These are phyloP conservation scores for Philereme vetulata DNA, from an alignment of 2,888 invertebrate genomes.

Conservation along the genomic window DNA sequence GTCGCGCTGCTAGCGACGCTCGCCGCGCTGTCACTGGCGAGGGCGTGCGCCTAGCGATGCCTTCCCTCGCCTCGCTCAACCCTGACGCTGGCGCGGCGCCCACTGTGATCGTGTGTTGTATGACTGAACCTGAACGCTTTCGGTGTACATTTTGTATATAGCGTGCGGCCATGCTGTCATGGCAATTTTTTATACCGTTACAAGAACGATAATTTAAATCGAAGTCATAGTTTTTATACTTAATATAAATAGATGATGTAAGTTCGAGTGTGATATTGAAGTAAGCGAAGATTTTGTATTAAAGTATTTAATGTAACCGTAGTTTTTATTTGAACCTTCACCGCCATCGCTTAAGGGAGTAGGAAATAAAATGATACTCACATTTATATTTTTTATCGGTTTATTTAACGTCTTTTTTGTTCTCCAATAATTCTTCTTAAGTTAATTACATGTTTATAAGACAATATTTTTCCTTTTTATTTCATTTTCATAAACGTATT, in stretches of 20 bases:
- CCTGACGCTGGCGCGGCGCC: conserved; percentile 49
- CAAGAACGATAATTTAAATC: conserved; percentile 79
- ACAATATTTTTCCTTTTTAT: conserved; percentile 83
- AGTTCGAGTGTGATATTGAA: conserved; percentile 83
- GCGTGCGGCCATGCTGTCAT: conserved; percentile 73
- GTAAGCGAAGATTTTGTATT: conserved; percentile 79
- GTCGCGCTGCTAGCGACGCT: conserved; percentile 35
- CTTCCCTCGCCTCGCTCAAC: neutral
- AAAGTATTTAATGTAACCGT: conserved; percentile 71
- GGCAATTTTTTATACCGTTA: conserved; percentile 74
- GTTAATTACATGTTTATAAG: conserved; percentile 83
- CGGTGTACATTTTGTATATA: conserved; percentile 71
- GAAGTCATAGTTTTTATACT: conserved; percentile 84
- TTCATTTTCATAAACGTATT: conserved; percentile 82
- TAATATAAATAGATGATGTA: conserved; percentile 84
- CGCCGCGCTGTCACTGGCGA: conserved; percentile 43
- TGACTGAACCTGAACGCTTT: conserved; percentile 66
- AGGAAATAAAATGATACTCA: conserved; percentile 62
- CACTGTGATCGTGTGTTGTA: conserved; percentile 73
- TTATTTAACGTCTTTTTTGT: conserved; percentile 83
- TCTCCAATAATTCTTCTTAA: conserved; percentile 83
- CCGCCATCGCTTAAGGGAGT: conserved; percentile 18
- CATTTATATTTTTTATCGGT: conserved; percentile 79
- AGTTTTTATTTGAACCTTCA: conserved; percentile 38
- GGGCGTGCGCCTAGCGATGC: conserved; percentile 41